Base-by-base conservation (phyloP, 64 coral and sea anemone species). In the Porites lutea region DNA sequence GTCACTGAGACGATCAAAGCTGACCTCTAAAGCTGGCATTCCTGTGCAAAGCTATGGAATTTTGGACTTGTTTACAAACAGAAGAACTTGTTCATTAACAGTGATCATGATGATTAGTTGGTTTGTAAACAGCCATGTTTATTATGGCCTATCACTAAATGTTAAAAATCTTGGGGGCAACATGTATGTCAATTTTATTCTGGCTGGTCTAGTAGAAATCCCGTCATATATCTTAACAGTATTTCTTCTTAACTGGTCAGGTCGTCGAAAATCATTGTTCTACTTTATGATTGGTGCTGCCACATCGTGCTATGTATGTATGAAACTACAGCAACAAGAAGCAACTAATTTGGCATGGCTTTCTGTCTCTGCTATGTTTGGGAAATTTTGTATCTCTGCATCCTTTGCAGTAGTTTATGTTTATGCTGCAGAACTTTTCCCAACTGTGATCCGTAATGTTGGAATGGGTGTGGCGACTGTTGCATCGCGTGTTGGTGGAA, bases 81-180 rank as follows among this genome's bases (percentile, higher is more conserved):
- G 78, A 72, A 22, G 20, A 65, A 88, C 92, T 43, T 72, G 91
- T 19, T 7, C 47, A 47, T 52, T 93, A 45, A 93, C 91, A 55
- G 47, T 96, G 20, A 75, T 89, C 46, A 87, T 96, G 65, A 89
- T 92, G 19, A 22, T 96, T 15, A 76, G 89, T 20, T 96, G 90
- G 90, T 96, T 96, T 76, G 87, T 88, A 45, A 86, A 85, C 44
- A 93, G 95, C 46, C 87, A 79, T 59, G 95, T 96, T 2, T 96
- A 96, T 69, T 96, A 96, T 86, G 95, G 95, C 14, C 77, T 96
- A 51, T 96, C 95, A n/a, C 87, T 96, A 0, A 96, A 96, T 72
- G 52, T 96, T 5, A 96, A 96, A 81, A 96, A 96, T 55, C 95
- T 96, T 80, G 91, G 95, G 11, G 95, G 95, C 49, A 92, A 93